phyloP scores from a whole-genome alignment of 2,797 vertebrate genomes.

The Ciconia nigra region DNA sequence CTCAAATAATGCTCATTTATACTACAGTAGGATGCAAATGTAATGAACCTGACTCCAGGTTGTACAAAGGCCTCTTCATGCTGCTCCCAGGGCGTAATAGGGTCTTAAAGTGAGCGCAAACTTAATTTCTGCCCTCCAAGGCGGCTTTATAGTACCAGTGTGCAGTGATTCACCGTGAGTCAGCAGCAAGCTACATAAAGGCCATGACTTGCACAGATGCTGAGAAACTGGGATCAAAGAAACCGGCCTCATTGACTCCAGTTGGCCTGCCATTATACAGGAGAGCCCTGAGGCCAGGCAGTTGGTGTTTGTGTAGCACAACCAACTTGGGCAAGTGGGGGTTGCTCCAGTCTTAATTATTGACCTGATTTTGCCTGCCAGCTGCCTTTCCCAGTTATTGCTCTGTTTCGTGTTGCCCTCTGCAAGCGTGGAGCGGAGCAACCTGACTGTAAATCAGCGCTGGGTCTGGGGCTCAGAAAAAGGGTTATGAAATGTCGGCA shows the following conservation, averaged over 20 bases:
- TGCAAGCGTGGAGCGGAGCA: background rate
- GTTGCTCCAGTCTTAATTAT: background rate
- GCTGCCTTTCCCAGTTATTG: background rate
- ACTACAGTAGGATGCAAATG: background rate
- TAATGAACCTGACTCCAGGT: background rate
- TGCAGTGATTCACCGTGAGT: background rate
- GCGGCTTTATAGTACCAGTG: background rate
- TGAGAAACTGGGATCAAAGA: conserved; percentile 50
- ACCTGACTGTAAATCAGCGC: background rate
- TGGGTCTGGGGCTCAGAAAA: background rate
- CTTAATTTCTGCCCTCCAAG: conserved; percentile 32
- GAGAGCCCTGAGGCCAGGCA: conserved; percentile 29
- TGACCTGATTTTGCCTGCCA: background rate
- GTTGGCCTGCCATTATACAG: background rate
- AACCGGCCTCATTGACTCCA: background rate
- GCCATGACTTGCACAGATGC: conserved; percentile 52
- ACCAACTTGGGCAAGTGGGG: background rate
- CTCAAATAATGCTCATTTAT: conserved; percentile 15
- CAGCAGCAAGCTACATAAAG: conserved; percentile 5
- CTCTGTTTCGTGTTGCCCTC: background rate
- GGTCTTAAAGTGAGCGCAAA: conserved; percentile 10
- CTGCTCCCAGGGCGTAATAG: background rate
- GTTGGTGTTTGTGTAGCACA: conserved; percentile 18
- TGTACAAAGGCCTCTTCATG: conserved; percentile 22
- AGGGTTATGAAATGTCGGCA: background rate